These are phyloP conservation scores for Salminus brasiliensis DNA, from an alignment of 2,113 vertebrate species.

Conservation along the genomic window DNA sequence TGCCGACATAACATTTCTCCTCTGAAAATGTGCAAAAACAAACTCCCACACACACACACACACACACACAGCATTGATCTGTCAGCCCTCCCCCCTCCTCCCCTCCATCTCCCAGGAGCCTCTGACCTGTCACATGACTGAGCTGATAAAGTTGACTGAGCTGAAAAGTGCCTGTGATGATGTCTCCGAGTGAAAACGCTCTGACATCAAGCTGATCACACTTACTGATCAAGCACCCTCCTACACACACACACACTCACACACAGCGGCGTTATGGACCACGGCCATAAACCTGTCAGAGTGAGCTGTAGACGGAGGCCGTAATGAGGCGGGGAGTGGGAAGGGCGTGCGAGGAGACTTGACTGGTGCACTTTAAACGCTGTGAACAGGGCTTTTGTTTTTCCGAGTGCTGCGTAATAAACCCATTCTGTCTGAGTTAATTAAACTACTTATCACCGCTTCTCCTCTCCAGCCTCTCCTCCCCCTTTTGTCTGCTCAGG, in stretches of 20 bases:
- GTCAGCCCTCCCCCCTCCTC: neutral
- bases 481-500: neutral
- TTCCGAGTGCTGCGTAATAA: conserved; percentile 35
- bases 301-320: neutral
- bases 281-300: conserved; percentile 2
- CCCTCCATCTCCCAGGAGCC: neutral
- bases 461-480: neutral
- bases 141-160: neutral
- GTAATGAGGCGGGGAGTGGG: neutral
- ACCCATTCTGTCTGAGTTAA: conserved; percentile 27
- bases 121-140: conserved; percentile 6
- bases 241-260: neutral
- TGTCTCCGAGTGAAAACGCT: neutral
- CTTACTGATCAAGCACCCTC: neutral
- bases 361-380: neutral
- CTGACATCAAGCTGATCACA: conserved; percentile 14
- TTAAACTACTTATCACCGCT: conserved; percentile 23
- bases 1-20: too few relatives aligned
- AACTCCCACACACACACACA: neutral
- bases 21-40: too few relatives aligned
- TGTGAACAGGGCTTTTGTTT: neutral
- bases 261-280: neutral
- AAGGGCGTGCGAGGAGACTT: neutral
- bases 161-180: neutral
- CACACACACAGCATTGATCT: neutral